Evolutionary conservation across 2,888 invertebrate genomes (phyloP), one percentile per base, ranked within the genome.

Genomic region (Formica aserva): DNA sequence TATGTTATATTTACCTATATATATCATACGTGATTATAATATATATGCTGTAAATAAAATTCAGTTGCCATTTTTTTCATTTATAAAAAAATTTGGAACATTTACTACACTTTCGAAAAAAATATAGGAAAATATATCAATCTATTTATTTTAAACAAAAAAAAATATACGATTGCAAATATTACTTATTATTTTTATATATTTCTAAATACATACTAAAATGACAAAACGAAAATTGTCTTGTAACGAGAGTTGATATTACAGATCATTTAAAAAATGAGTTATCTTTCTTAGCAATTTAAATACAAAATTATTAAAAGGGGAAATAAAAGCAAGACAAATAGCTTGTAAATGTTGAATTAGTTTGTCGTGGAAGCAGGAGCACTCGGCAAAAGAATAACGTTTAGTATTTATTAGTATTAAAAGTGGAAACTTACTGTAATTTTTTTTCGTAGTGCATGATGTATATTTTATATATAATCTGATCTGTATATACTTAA

Each of bases 371-470:
- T 72, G 3, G 2, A 80, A 72, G 78, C 78, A 72, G 13, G 57
- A 71, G 52, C 52, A 78, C 32, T 78, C 72, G 18, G 8, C 13
- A 71, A 72, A 72, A 60, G 1, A 72, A 45, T 29, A 65, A 55
- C 13, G 13, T 52, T 76, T 76, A 67, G n/a, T 35, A 60, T 29
- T 41, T 72, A 62, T 72, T 32, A 45, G 69, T 60, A 60, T 3
- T 67, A 55, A 72, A 71, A 45, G 71, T 32, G 5, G 2, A 60
- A 60, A 72, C 78, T 80, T 80, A 80, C 78, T 71, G 57, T 71
- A 72, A 71, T 72, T 60, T 52, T 18, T 38, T 52, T 52, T 69
- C 18, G 57, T 67, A 32, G 71, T 6, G 32, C 57, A n/a, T 26
- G 35, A 80, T 45, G 45, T 45, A 52, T 52, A 60, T 55, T 72